Base-by-base conservation (phyloP, 2,113 vertebrate species). In the Furnarius figulus region DNA sequence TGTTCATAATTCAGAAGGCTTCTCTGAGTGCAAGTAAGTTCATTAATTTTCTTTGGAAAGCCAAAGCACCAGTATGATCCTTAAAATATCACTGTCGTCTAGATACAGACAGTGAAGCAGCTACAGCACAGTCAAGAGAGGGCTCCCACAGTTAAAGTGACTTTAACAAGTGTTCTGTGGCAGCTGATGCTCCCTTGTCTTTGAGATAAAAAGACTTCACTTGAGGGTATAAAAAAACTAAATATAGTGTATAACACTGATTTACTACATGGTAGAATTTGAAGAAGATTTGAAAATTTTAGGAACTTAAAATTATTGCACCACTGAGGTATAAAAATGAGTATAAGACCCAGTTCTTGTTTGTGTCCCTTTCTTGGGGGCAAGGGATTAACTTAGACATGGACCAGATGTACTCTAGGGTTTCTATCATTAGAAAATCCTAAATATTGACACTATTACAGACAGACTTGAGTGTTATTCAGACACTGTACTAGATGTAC, bases 281-380 rank as follows among this genome's bases (percentile, higher is more conserved):
- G 19, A 87, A 84, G 42, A 61, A 7, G 30, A 35, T 61, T 53
- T 89, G 28, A 53, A 61, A 25, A 40, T 40, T 27, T 62, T 16
- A 55, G 62, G 10, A 47, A 80, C 18, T 75, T 84, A 13, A 39
- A 90, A 12, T 44, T 66, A 76, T 14, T 65, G 67, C 33, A 81
- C n/a, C 18, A 13, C 42, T 66, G 91, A 95, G 76, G 82, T 93
- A 93, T 85, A 94, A 87, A 94, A 91, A 82, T 5, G 15, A 70
- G 27, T 63, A 7, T 33, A 85, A 44, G 19, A n/a, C 2, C 4
- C 20, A 25, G 13, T 58, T 84, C 52, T 37, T 47, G 35, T 49
- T 53, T 75, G 39, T 47, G 22, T 52, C 56, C 39, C 5, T 49
- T 2, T 21, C 46, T 17, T 17, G 24, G 47, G 21, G 11, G 37